phyloP scores from a whole-genome alignment of 2,888 invertebrate genomes.

The Eupithecia vulgata region DNA sequence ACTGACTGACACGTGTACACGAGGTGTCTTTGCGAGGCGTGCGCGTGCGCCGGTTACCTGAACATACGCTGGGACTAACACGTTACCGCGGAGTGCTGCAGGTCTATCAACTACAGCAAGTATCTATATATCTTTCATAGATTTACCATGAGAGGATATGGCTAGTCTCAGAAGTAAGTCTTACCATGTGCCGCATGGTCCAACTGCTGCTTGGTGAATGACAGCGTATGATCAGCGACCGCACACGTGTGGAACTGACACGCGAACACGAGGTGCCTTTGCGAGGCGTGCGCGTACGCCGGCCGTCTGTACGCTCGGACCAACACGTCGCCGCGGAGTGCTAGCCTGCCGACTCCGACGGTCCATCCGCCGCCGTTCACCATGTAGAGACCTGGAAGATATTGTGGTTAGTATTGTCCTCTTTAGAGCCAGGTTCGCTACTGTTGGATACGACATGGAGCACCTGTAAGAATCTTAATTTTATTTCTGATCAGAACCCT shows the following conservation, averaged over 20 bases:
- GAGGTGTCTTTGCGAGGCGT: too few species aligned
- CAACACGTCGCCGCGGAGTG: constrained; percentile 94
- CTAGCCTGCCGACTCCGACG: constrained; percentile 84
- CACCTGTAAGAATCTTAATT: neutral
- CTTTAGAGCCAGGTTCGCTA: neutral
- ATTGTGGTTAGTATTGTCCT: neutral
- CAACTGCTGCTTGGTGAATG: constrained; percentile 93
- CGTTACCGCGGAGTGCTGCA: too few species aligned
- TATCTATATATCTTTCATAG: too few species aligned
- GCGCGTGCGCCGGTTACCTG: too few species aligned
- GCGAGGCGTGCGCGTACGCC: constrained; percentile 70
- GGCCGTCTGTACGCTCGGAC: constrained; percentile 94
- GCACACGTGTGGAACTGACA: constrained; percentile 98
- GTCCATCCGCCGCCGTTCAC: constrained; percentile 88
- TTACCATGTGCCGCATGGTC: constrained; percentile 92
- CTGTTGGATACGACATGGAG: neutral
- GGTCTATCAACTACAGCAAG: too few species aligned
- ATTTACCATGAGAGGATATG: too few species aligned
- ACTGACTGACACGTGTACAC: too few species aligned
- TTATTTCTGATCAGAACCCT: neutral
- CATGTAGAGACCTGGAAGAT: constrained; percentile 86
- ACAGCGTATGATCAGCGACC: constrained; percentile 92
- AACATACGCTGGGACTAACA: too few species aligned
- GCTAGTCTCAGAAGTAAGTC: neutral
- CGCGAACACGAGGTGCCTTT: constrained; percentile 90